Evolutionary conservation across 2,797 vertebrate genomes (phyloP).

Genomic region (Diplodus sargus): DNA sequence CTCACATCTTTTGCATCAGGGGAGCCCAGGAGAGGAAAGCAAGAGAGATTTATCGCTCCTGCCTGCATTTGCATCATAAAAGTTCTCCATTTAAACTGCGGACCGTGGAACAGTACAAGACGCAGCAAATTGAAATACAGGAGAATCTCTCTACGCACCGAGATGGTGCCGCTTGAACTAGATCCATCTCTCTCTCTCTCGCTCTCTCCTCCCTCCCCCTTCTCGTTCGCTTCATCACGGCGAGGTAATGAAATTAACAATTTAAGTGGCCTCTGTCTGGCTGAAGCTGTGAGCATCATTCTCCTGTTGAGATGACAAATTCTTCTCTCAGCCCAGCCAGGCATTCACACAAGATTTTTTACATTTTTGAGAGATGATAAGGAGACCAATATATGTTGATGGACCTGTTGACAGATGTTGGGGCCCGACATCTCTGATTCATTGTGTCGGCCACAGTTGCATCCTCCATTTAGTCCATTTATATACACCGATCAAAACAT

Average conservation of each 20-base stretch:
- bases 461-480: neutral
- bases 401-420: neutral
- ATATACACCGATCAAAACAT: too few relatives aligned
- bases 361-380: constrained; percentile 20
- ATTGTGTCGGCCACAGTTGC: neutral
- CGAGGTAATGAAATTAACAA: constrained; percentile 75
- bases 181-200: constrained; percentile 33
- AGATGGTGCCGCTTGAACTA: constrained; percentile 36
- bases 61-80: constrained; percentile 83
- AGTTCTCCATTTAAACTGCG: constrained; percentile 76
- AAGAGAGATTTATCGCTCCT: constrained; percentile 79
- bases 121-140: constrained; percentile 76
- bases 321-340: constrained; percentile 10
- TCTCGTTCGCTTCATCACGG: constrained; percentile 32
- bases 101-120: constrained; percentile 64
- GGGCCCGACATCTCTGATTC: neutral
- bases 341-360: constrained; percentile 3
- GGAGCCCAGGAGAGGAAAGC: constrained; percentile 59
- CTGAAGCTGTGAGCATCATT: constrained; percentile 36
- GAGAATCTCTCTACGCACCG: constrained; percentile 52
- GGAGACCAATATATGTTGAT: neutral
- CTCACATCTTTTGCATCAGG: constrained; percentile 69
- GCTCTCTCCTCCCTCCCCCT: neutral
- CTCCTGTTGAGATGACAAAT: constrained; percentile 25
- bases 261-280: constrained; percentile 41